Conservation (phyloP, 2,113 vertebrate species). For the Siphamia tubifer region DNA sequence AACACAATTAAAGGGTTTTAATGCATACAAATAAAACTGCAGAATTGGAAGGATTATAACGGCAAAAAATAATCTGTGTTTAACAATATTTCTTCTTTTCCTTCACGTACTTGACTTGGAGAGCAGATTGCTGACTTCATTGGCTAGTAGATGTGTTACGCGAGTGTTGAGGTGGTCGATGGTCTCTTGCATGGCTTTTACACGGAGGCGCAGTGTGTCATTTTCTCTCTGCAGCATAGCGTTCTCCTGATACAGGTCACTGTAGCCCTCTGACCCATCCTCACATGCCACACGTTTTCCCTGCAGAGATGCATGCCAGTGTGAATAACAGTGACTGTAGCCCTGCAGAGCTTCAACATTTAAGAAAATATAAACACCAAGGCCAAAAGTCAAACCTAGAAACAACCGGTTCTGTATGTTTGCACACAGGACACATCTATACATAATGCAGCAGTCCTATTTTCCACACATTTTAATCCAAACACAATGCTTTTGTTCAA, state of each 20-base stretch:
- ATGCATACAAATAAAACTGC: background rate
- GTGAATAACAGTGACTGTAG: background rate
- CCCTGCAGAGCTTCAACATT: background rate
- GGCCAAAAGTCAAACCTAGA: background rate
- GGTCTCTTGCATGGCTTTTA: slow-evolving; percentile 98
- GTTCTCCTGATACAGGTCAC: slow-evolving; percentile 91
- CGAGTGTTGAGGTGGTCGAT: slow-evolving; percentile 93
- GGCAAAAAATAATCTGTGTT: background rate
- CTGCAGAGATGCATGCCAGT: slow-evolving; percentile 64
- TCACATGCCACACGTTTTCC: slow-evolving; percentile 92
- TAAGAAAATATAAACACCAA: background rate
- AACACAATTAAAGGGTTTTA: background rate
- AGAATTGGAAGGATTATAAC: background rate
- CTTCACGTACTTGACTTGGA: slow-evolving; percentile 86
- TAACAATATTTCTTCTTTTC: background rate
- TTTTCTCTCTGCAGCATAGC: slow-evolving; percentile 94
- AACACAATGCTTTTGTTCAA: slow-evolving; percentile 20
- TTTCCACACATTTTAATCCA: no score
- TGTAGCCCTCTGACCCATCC: slow-evolving; percentile 88
- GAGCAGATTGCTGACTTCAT: slow-evolving; percentile 89
- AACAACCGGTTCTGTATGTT: background rate
- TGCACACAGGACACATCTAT: background rate
- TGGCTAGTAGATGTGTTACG: slow-evolving; percentile 92
- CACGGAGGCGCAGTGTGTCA: slow-evolving; percentile 86
- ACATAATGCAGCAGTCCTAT: background rate